Percentiles rank a stretch among this genome's conserved stretches.
These are phyloP conservation scores for Nasua narica DNA, from an alignment of 2,797 vertebrate species.

Conservation along the genomic window DNA sequence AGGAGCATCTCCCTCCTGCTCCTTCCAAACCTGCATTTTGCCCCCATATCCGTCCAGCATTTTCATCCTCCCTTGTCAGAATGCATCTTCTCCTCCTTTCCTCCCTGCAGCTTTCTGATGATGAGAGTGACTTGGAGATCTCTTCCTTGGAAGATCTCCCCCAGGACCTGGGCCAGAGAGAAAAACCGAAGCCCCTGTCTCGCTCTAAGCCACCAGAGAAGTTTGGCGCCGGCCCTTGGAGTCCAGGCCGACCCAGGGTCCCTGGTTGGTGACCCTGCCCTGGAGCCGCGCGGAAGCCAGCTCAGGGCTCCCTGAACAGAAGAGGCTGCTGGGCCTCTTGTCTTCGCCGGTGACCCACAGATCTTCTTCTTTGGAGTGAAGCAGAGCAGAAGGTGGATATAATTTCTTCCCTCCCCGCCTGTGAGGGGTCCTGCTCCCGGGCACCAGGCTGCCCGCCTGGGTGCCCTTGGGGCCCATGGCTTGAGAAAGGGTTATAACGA, in stretches of 20 bases:
- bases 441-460: background rate
- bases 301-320: background rate
- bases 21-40: background rate
- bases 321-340: background rate
- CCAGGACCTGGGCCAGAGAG: conserved; percentile 43
- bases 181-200: conserved; percentile 19
- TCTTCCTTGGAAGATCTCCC: conserved; percentile 82
- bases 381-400: background rate
- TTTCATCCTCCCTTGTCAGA: background rate
- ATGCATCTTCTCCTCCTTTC: background rate
- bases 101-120: conserved; percentile 58
- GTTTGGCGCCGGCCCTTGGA: conserved; percentile 73
- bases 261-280: conserved; percentile 75
- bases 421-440: background rate
- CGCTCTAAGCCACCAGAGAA: conserved; percentile 2
- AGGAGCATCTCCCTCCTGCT: background rate
- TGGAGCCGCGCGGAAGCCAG: no score
- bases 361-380: background rate
- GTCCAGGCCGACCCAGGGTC: conserved; percentile 61
- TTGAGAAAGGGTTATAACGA: background rate
- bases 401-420: background rate
- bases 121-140: conserved; percentile 79
- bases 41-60: background rate
- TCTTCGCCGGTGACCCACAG: background rate
- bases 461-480: background rate